Conservation (phyloP, 2,888 invertebrate species). For the Sesamia inferens region DNA sequence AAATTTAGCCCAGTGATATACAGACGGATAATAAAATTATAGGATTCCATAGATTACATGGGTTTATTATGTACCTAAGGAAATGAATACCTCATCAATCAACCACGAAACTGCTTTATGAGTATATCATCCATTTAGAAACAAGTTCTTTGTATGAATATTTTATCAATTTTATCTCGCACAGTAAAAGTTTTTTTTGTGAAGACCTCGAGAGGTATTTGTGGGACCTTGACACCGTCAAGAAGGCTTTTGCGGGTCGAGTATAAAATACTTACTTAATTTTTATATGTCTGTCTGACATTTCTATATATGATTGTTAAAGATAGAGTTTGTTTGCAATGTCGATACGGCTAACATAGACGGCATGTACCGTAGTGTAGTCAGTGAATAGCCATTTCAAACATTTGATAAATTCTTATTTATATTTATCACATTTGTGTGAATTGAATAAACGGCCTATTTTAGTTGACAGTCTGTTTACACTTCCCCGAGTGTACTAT, state of each 20-base stretch:
- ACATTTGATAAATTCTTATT: background rate
- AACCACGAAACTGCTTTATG: too few relatives aligned
- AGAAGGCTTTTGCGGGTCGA: conserved; percentile 32
- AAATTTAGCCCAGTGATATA: too few relatives aligned
- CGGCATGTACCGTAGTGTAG: too few relatives aligned
- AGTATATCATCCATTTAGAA: too few relatives aligned
- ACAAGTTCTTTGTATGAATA: too few relatives aligned
- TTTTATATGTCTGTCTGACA: conserved; percentile 39
- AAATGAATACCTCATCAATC: too few relatives aligned
- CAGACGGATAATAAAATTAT: too few relatives aligned
- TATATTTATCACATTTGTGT: background rate
- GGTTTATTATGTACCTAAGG: too few relatives aligned
- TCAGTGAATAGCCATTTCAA: too few relatives aligned
- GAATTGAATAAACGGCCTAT: background rate
- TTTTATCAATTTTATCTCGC: conserved; percentile 3
- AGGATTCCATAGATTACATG: too few relatives aligned
- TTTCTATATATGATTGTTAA: background rate
- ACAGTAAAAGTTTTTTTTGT: conserved; percentile 39
- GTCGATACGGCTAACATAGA: background rate
- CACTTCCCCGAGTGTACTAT: background rate
- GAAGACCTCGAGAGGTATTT: conserved; percentile 45
- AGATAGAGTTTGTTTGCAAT: background rate
- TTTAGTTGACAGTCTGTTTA: background rate
- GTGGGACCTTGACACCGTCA: conserved; percentile 45
- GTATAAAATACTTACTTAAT: conserved; percentile 36